phyloP scores from a whole-genome alignment of 1,140 invertebrate species.

The Euglossa dilemma region DNA sequence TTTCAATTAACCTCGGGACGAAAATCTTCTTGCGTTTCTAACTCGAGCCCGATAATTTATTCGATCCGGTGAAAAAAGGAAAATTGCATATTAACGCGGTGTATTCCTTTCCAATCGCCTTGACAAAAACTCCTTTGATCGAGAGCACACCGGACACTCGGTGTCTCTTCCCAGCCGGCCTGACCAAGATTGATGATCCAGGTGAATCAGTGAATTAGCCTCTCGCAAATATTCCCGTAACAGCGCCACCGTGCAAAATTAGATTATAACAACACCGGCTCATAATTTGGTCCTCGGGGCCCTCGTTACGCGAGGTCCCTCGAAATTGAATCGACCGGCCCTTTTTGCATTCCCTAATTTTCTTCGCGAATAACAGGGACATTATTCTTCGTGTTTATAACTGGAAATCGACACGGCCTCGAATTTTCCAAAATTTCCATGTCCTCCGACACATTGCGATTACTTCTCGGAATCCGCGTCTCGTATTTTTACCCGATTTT shows the following conservation, averaged over 20 bases:
- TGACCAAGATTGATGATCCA: slow-evolving; percentile 65
- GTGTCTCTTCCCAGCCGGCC: slow-evolving; percentile 31
- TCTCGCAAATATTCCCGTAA: slow-evolving; percentile 34
- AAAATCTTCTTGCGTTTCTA: background rate
- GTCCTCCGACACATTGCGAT: too few species aligned
- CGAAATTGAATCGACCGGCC: slow-evolving; percentile 54
- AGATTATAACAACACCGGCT: slow-evolving; percentile 61
- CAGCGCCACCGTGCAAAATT: slow-evolving; percentile 56
- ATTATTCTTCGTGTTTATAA: background rate
- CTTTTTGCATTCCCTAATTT: slow-evolving; percentile 36
- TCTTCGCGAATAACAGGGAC: background rate
- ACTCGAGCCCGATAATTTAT: background rate
- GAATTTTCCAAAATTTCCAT: background rate
- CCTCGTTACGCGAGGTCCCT: slow-evolving; percentile 47
- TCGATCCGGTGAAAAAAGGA: background rate
- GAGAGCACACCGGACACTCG: slow-evolving; percentile 11
- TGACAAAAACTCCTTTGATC: slow-evolving; percentile 30
- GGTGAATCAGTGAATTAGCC: slow-evolving; percentile 57
- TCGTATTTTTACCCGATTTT: too few species aligned
- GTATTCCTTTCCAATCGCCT: slow-evolving; percentile 8
- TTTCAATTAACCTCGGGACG: background rate
- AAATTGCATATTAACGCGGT: slow-evolving; percentile 22
- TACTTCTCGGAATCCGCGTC: too few species aligned
- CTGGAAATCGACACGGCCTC: background rate
- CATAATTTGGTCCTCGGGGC: slow-evolving; percentile 35